Conservation (phyloP, 2,888 invertebrate genomes). For the Limnephilus lunatus region DNA sequence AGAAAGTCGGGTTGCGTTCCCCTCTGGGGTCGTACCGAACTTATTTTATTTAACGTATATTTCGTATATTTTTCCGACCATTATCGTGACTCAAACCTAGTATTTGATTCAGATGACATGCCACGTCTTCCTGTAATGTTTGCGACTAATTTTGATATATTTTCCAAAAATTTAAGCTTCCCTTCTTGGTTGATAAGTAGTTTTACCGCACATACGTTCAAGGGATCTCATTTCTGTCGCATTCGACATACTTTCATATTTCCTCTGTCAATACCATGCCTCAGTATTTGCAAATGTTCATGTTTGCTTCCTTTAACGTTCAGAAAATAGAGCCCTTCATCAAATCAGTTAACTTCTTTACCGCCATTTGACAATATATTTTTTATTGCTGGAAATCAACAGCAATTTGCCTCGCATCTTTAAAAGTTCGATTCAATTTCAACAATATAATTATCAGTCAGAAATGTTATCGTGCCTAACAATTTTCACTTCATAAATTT, state of each 20-base stretch:
- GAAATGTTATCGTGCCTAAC: background rate
- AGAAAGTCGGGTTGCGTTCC: slow-evolving; percentile 43
- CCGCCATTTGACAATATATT: background rate
- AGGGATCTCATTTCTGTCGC: background rate
- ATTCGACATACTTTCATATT: background rate
- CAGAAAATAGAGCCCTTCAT: background rate
- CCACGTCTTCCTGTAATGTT: background rate
- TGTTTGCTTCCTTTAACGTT: background rate
- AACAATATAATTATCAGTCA: background rate
- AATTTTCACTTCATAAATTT: background rate
- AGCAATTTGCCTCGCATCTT: background rate
- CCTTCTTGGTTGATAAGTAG: background rate
- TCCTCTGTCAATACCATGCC: background rate
- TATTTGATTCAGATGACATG: too few relatives aligned
- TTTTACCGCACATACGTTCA: background rate
- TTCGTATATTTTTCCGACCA: background rate
- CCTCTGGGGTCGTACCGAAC: background rate
- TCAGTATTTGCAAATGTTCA: background rate
- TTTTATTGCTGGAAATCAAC: background rate
- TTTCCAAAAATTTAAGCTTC: background rate
- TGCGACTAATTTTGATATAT: background rate
- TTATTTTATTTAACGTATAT: background rate
- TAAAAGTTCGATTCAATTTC: background rate
- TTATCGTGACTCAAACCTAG: too few relatives aligned
- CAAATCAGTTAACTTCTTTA: background rate